phyloP scores from a whole-genome alignment of 1,140 invertebrate species.

The Drosophila ohnishii region DNA sequence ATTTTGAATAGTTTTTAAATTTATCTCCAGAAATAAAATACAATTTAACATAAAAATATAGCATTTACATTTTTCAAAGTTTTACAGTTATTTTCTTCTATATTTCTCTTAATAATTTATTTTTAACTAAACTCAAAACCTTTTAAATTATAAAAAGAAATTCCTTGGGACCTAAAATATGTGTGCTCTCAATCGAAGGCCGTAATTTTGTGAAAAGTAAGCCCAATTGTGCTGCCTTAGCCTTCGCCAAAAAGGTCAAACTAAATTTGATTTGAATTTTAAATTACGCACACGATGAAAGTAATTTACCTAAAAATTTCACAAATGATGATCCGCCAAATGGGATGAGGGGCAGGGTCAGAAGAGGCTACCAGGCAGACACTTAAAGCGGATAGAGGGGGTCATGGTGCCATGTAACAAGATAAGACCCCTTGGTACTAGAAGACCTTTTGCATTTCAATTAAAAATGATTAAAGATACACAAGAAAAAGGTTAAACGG shows the following conservation, averaged over 20 bases:
- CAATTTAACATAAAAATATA: neutral
- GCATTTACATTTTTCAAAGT: no score
- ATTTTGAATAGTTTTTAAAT: neutral
- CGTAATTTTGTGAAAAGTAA: constrained; percentile 5
- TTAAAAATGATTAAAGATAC: constrained; percentile 79
- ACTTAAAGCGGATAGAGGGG: neutral
- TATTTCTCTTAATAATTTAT: neutral
- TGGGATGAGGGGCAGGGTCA: constrained; percentile 4
- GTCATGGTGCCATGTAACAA: constrained; percentile 19
- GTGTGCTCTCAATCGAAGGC: constrained; percentile 6
- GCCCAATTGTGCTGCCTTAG: constrained; percentile 7
- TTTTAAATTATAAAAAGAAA: neutral
- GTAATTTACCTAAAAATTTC: constrained; percentile 43
- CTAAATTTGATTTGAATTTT: constrained; percentile 46
- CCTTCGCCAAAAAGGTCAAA: constrained; percentile 36
- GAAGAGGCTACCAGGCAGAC: neutral
- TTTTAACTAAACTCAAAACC: neutral
- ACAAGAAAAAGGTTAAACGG: constrained; percentile 73
- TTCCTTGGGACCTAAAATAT: neutral
- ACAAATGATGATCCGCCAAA: constrained; percentile 33
- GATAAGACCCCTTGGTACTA: constrained; percentile 10
- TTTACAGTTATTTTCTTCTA: neutral
- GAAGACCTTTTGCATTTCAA: constrained; percentile 65
- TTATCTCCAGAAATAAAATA: neutral
- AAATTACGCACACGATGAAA: constrained; percentile 43